A percentile compares a stretch with the other conserved stretches of the same genome.
Conservation (phyloP, 2,797 vertebrate species). For the Falco concolor region DNA sequence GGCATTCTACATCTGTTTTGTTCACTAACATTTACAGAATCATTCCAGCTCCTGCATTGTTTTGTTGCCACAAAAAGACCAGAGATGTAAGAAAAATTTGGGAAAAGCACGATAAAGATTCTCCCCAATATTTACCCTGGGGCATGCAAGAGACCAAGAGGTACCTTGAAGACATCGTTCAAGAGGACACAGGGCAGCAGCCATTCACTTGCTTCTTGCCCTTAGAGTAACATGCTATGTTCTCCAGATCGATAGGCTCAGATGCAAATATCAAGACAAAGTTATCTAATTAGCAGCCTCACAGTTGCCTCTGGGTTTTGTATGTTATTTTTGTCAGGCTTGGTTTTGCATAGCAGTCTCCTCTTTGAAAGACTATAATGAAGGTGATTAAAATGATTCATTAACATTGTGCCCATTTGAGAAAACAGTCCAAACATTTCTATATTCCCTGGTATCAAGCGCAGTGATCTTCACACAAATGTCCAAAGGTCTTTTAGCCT, state of each 20-base stretch:
- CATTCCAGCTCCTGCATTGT: not conserved
- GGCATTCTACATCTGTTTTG: not conserved
- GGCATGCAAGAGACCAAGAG: not conserved
- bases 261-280: constrained; percentile 44
- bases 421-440: constrained; percentile 43
- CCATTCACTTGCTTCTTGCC: constrained; percentile 6
- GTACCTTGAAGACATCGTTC: not conserved
- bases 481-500: constrained; percentile 13
- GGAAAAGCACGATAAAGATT: not conserved
- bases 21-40: not conserved
- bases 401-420: not conserved
- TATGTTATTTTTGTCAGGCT: not conserved
- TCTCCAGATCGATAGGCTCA: constrained; percentile 39
- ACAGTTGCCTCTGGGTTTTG: constrained; percentile 3
- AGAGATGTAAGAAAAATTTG: not conserved
- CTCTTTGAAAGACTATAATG: constrained; percentile 26
- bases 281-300: constrained; percentile 54
- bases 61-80: not conserved
- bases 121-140: not conserved
- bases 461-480: constrained; percentile 24
- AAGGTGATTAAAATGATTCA: constrained; percentile 55
- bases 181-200: not conserved
- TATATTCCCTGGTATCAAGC: not conserved
- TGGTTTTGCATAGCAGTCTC: not conserved
- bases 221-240: not conserved